Evolutionary conservation across 2,113 vertebrate species (phyloP).

Genomic region (Isurus oxyrinchus): DNA sequence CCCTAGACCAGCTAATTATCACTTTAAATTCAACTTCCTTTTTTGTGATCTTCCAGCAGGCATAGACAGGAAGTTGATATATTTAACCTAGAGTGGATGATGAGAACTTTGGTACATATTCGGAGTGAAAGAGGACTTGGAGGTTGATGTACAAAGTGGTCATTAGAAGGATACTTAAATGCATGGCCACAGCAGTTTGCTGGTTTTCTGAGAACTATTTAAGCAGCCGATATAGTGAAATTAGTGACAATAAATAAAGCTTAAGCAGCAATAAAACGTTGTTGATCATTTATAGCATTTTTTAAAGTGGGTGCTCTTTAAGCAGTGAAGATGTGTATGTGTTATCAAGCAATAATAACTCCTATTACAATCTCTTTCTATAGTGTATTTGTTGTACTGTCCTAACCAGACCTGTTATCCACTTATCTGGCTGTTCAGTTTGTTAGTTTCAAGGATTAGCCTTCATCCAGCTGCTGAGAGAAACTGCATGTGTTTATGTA

Average conservation of each 20-base stretch:
- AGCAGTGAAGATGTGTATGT: not conserved
- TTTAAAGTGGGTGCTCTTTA: not conserved
- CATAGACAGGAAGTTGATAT: not conserved
- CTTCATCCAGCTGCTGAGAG: slow-evolving; percentile 39
- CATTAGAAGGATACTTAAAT: not conserved
- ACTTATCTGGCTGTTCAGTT: slow-evolving; percentile 49
- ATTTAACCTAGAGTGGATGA: not conserved
- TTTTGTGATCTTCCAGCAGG: not conserved
- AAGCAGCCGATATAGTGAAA: not conserved
- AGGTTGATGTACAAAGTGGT: not conserved
- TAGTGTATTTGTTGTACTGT: not conserved
- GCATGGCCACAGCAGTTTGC: not conserved
- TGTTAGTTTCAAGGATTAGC: slow-evolving; percentile 45
- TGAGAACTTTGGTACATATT: not conserved
- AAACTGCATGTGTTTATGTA: slow-evolving; percentile 26
- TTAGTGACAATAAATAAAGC: not conserved
- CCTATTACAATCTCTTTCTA: not conserved
- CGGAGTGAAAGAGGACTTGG: not conserved
- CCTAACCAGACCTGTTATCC: slow-evolving; percentile 9
- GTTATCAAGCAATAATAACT: not conserved
- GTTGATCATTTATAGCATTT: not conserved
- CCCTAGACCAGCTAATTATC: not conserved
- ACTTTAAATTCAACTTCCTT: not conserved
- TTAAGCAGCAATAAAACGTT: slow-evolving; percentile 3
- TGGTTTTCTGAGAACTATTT: not conserved